These are phyloP conservation scores for Lepidochitona cinerea DNA, from an alignment of 2,888 invertebrate genomes.

Conservation along the genomic window DNA sequence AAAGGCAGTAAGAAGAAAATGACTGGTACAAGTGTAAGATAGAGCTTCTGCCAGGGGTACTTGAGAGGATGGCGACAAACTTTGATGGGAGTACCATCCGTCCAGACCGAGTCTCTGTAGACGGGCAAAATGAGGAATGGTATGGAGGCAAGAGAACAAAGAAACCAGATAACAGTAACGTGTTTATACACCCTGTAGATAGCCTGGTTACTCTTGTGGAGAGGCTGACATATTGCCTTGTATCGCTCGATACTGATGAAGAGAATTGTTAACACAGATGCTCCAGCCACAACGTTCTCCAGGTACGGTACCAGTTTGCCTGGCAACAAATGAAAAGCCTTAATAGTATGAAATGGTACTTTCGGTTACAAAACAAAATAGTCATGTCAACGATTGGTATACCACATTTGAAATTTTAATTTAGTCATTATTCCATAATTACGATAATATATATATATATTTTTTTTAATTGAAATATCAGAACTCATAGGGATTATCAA, in stretches of 20 bases:
- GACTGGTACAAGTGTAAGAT: conserved; percentile 22
- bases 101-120: conserved; percentile 27
- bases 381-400: too few species aligned
- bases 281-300: conserved; percentile 91
- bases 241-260: conserved; percentile 94
- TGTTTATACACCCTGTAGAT: conserved; percentile 19
- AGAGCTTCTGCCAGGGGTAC: conserved; percentile 28
- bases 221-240: conserved; percentile 92
- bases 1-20: conserved; percentile 39
- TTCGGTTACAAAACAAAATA: too few species aligned
- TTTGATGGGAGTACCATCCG: conserved; percentile 45
- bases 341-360: too few species aligned
- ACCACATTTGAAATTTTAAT: too few species aligned
- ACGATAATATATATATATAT: too few species aligned
- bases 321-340: conserved; percentile 76
- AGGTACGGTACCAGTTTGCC: conserved; percentile 94
- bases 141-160: conserved; percentile 70
- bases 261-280: conserved; percentile 91
- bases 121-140: conserved; percentile 40
- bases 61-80: conserved; percentile 38
- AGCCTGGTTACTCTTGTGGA: conserved; percentile 72
- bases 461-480: too few species aligned
- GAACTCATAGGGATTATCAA: too few species aligned
- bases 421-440: too few species aligned
- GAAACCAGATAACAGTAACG: conserved; percentile 39